Evolutionary conservation across 2,888 invertebrate species (phyloP), one percentile per base, ranked within the genome.

Genomic region (Coecobrya sp.): DNA sequence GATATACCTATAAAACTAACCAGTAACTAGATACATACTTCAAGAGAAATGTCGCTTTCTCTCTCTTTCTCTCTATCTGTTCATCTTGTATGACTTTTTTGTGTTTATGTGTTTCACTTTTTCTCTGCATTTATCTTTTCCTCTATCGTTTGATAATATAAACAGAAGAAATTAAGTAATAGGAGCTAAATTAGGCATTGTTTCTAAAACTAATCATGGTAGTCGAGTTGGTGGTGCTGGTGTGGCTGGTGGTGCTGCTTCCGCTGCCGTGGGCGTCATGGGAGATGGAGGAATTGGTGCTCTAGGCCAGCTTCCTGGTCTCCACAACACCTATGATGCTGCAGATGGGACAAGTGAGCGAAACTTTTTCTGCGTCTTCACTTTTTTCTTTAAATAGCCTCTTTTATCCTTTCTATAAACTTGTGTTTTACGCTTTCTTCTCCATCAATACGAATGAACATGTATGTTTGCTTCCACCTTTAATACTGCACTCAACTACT

Each of bases 141-240:
- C 42, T 73, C 10, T 36, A 27, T 52, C 73, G 49, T 27, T 65
- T 11, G 22, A 84, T 25, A 84, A 68, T 86, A 70, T 45, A 86
- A 59, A 55, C 45, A 86, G 1, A 79, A 49, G 49, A 30, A 65
- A 76, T 25, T 76, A 79, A 79, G 52, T 13, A 49, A 52, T 87
- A 93, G 93, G 93, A 88, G 93, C 92, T 65, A 93, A 93, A 93
- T 93, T 93, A 91, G 93, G 93, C 42, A 93, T 93, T 84, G 92
- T 93, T 52, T 93, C 93, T 45, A 92, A 89, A 85, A 86, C 73
- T 79, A 89, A 86, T 89, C 85, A 88, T 93, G 92, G 92, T 59
- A 91, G 91, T 82, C 90, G 90, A 85, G 22, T 79, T 42, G 62
- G 62, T 36, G 91, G 91, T 73, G 91, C 79, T 82, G 62, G 84